These are phyloP conservation scores for Platypus cylindrus DNA, from an alignment of 2,888 invertebrate species.

Conservation along the genomic window DNA sequence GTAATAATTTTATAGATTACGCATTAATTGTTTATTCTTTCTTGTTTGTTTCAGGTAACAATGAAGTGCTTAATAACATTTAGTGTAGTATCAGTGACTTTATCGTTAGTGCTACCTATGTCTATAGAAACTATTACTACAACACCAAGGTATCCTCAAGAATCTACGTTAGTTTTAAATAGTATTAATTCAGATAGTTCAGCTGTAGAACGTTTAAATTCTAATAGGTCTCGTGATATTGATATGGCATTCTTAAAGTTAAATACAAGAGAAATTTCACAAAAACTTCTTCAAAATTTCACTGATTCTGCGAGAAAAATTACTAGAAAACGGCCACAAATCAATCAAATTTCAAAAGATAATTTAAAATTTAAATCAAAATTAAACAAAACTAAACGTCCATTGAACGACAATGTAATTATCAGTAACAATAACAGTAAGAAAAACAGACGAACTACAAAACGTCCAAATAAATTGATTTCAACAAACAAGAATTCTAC, in stretches of 20 bases:
- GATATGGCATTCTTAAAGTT: not conserved
- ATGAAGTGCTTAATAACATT: slow-evolving; percentile 25
- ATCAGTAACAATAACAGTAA: slow-evolving; percentile 1
- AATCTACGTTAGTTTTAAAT: not conserved
- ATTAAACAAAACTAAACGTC: not conserved
- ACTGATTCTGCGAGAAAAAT: not conserved
- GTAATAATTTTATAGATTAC: not conserved
- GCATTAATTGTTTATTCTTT: slow-evolving; percentile 3
- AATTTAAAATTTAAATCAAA: not conserved
- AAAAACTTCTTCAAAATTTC: not conserved
- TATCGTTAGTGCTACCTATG: slow-evolving; percentile 20
- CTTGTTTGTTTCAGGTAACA: slow-evolving; percentile 28
- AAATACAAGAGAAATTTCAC: not conserved
- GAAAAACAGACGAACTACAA: slow-evolving; percentile 1
- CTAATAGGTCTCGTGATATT: not conserved
- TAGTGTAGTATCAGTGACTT: slow-evolving; percentile 23
- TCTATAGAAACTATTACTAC: slow-evolving; percentile 26
- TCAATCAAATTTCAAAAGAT: not conserved
- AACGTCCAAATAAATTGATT: not conserved
- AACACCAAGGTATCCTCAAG: slow-evolving; percentile 28
- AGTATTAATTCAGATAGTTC: not conserved
- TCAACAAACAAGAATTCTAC: not conserved
- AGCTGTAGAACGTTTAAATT: not conserved
- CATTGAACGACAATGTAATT: too few species aligned
- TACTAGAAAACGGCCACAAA: too few species aligned